Percentiles rank a stretch among this genome's conserved stretches.
Evolutionary conservation across 2,113 vertebrate genomes (phyloP).

Genomic region (Sinocyclocheilus anophthalmus): DNA sequence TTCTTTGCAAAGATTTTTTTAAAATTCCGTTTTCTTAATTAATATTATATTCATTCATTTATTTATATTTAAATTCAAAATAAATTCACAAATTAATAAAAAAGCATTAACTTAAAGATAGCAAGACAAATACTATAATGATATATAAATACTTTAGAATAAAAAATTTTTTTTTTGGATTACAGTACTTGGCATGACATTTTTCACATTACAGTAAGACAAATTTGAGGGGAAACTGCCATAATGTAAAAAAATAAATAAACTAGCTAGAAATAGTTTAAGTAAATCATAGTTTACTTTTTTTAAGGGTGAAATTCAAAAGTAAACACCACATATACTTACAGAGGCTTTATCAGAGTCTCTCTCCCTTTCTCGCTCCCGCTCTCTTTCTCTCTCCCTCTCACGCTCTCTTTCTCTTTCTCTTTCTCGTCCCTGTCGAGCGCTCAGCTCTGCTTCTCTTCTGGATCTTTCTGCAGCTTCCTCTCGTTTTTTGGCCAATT

Average conservation of each 20-base stretch:
- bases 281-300: not conserved
- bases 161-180: not conserved
- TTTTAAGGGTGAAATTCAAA: not conserved
- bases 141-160: no score
- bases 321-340: constrained; percentile 4
- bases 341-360: constrained; percentile 63
- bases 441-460: constrained; percentile 89
- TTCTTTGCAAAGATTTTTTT: no score
- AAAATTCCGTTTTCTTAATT: no score
- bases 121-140: no score
- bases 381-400: constrained; percentile 74
- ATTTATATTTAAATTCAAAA: no score
- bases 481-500: constrained; percentile 96
- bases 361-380: constrained; percentile 84
- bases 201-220: not conserved
- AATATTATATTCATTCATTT: no score
- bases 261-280: not conserved
- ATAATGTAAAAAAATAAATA: not conserved
- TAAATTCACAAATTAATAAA: no score
- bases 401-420: constrained; percentile 90
- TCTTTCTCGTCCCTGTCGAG: constrained; percentile 90
- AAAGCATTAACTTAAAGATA: no score
- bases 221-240: no score
- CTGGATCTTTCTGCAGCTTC: constrained; percentile 89
- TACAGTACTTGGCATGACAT: not conserved